Conservation (phyloP, 1,140 invertebrate species). For the Drosophila miranda region DNA sequence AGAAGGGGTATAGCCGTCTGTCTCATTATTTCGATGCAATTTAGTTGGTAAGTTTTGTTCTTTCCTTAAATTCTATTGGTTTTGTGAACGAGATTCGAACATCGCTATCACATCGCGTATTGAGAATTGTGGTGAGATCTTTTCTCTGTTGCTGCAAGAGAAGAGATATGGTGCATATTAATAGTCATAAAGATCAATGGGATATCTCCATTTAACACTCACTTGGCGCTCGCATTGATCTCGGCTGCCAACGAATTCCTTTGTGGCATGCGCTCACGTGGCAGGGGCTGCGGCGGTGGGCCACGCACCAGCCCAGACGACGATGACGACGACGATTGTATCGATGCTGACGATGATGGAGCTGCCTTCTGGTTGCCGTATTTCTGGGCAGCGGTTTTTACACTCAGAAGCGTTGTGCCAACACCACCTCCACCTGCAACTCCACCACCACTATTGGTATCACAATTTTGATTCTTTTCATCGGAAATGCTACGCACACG, state of each 20-base stretch:
- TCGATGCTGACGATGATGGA: too few relatives aligned
- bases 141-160: slow-evolving; percentile 85
- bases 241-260: slow-evolving; percentile 53
- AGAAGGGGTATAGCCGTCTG: slow-evolving; percentile 33
- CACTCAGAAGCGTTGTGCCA: slow-evolving; percentile 41
- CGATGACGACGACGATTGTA: too few relatives aligned
- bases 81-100: slow-evolving; percentile 86
- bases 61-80: slow-evolving; percentile 68
- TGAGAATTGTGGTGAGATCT: slow-evolving; percentile 86
- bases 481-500: slow-evolving; percentile 78
- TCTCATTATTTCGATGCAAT: slow-evolving; percentile 63
- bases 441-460: slow-evolving; percentile 50
- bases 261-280: slow-evolving; percentile 53
- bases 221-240: slow-evolving; percentile 68
- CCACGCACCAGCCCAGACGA: slow-evolving; percentile 54
- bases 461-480: slow-evolving; percentile 82
- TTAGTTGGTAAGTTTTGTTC: slow-evolving; percentile 32
- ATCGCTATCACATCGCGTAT: slow-evolving; percentile 91
- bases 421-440: not conserved
- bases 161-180: slow-evolving; percentile 34
- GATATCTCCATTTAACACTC: slow-evolving; percentile 10
- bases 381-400: slow-evolving; percentile 64
- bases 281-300: slow-evolving; percentile 31
- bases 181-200: not conserved
- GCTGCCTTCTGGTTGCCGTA: slow-evolving; percentile 32